These are phyloP conservation scores for Caenorhabditis remanei DNA, from an alignment of 1,140 invertebrate genomes.

Conservation along the genomic window DNA sequence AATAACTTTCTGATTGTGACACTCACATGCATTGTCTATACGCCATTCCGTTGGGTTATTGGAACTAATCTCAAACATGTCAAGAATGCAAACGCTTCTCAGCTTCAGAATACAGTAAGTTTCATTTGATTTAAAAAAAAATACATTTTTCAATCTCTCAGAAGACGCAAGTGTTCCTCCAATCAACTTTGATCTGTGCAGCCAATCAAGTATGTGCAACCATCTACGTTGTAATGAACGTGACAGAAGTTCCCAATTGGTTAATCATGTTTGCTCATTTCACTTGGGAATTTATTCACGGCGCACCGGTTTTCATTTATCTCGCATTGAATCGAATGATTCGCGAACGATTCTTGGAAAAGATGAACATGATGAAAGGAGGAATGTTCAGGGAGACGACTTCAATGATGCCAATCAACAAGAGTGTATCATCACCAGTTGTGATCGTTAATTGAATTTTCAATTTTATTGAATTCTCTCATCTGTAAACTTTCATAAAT, in stretches of 20 bases:
- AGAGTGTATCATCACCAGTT: neutral
- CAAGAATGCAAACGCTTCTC: constrained; percentile 17
- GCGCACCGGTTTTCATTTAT: constrained; percentile 23
- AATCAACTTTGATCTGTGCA: constrained; percentile 16
- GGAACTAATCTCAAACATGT: constrained; percentile 21
- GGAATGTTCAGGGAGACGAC: constrained; percentile 4
- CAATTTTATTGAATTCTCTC: neutral
- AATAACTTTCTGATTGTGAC: constrained; percentile 30
- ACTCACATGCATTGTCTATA: constrained; percentile 9
- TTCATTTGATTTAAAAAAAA: neutral
- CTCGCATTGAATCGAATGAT: constrained; percentile 32
- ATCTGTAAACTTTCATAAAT: neutral
- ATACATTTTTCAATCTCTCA: neutral
- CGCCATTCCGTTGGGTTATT: constrained; percentile 32
- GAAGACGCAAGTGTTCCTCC: constrained; percentile 13
- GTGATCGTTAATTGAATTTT: constrained; percentile 20
- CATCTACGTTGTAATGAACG: constrained; percentile 27
- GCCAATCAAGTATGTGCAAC: constrained; percentile 13
- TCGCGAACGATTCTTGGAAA: constrained; percentile 1
- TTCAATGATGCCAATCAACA: constrained; percentile 32
- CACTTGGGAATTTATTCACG: constrained; percentile 35
- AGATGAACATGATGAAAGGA: constrained; percentile 26
- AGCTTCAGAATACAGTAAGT: constrained; percentile 10
- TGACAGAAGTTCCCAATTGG: constrained; percentile 26
- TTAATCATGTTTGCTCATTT: constrained; percentile 28